These are phyloP conservation scores for Protomyctophum bolini DNA, from an alignment of 2,113 vertebrate genomes.

Conservation along the genomic window DNA sequence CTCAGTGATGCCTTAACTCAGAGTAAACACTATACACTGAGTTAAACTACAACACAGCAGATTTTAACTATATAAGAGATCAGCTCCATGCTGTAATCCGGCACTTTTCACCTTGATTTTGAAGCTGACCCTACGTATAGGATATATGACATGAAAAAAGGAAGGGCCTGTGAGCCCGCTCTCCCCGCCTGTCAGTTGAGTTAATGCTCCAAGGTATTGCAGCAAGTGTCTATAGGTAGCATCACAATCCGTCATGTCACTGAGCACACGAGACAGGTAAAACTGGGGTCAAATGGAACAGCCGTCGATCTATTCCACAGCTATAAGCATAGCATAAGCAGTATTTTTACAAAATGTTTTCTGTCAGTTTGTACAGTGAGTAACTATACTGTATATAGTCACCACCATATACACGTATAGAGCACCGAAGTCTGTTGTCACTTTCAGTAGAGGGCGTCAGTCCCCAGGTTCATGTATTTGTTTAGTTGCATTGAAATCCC, in stretches of 20 bases:
- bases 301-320: no score
- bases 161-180: background rate
- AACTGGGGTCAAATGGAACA: conserved; percentile 35
- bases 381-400: no score
- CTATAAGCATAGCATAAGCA: no score
- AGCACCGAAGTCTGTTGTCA: no score
- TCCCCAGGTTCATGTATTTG: no score
- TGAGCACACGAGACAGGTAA: conserved; percentile 43
- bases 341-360: no score
- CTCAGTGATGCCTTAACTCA: conserved; percentile 8
- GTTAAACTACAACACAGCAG: conserved; percentile 28
- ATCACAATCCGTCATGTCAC: conserved; percentile 29
- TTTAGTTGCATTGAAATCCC: no score
- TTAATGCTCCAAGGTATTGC: conserved; percentile 34
- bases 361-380: no score
- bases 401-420: no score
- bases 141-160: background rate
- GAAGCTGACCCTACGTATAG: conserved; percentile 12
- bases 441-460: no score
- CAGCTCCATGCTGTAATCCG: conserved; percentile 34
- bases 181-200: background rate
- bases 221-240: conserved; percentile 3
- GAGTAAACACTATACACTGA: background rate
- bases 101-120: conserved; percentile 47
- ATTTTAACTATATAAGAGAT: no score